Conservation (phyloP, 2,797 vertebrate species). For the Rhinoraja longicauda region DNA sequence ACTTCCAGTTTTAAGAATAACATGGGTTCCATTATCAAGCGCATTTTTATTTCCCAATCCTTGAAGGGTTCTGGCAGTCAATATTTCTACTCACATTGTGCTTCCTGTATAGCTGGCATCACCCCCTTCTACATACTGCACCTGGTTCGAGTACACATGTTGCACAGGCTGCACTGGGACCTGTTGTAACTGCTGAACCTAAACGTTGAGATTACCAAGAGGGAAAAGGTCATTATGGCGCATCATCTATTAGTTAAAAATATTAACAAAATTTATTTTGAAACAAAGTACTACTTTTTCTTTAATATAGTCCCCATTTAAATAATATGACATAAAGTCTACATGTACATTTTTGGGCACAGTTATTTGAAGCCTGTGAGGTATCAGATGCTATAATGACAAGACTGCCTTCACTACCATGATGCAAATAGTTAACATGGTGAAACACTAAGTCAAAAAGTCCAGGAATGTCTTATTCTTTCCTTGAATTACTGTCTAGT, state of each 20-base stretch:
- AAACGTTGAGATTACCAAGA: background rate
- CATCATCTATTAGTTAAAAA: background rate
- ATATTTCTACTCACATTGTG: constrained; percentile 73
- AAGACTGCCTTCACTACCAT: background rate
- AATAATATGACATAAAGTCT: background rate
- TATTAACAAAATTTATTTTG: background rate
- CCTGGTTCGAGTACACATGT: constrained; percentile 76
- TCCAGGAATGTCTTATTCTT: background rate
- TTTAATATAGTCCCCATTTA: constrained; percentile 40
- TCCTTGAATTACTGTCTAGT: background rate
- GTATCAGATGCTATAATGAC: background rate
- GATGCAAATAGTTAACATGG: background rate
- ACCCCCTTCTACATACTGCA: constrained; percentile 80
- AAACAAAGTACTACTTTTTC: constrained; percentile 7
- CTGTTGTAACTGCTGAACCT: constrained; percentile 80
- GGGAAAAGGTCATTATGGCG: background rate
- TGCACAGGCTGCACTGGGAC: constrained; percentile 77
- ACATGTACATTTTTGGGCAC: background rate
- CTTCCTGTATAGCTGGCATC: constrained; percentile 79
- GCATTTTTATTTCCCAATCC: background rate
- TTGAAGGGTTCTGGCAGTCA: background rate
- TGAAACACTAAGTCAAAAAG: background rate
- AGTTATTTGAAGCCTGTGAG: background rate
- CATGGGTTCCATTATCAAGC: background rate
- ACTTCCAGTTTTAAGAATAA: background rate